Evolutionary conservation across 2,888 invertebrate genomes (phyloP).

Genomic region (Rhagophthalmus giganteus): DNA sequence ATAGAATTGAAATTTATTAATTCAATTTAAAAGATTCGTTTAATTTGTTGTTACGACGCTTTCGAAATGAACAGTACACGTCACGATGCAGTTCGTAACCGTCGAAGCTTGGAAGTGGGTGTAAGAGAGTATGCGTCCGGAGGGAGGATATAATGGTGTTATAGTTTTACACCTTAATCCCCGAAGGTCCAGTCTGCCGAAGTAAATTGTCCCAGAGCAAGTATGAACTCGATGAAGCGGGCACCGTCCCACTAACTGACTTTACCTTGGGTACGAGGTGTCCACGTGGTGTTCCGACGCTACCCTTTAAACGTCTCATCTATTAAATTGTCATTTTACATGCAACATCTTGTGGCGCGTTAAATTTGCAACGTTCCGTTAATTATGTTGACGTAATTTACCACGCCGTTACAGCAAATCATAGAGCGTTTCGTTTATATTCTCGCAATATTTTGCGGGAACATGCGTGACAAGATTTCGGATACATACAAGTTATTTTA

Average conservation of each 20-base stretch:
- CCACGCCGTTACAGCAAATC: constrained; percentile 12
- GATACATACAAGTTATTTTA: constrained; percentile 23
- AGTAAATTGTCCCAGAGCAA: constrained; percentile 50
- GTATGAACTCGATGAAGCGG: constrained; percentile 50
- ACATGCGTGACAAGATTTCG: constrained; percentile 21
- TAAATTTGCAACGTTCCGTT: constrained; percentile 10
- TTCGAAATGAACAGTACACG: too few relatives aligned
- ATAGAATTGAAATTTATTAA: too few relatives aligned
- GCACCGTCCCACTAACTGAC: constrained; percentile 38
- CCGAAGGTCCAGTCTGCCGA: constrained; percentile 43
- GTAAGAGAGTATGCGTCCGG: constrained; percentile 34
- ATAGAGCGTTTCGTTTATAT: not conserved
- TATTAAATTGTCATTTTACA: constrained; percentile 10
- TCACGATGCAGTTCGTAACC: constrained; percentile 9
- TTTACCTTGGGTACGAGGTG: constrained; percentile 40
- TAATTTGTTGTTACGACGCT: too few relatives aligned
- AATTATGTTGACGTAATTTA: constrained; percentile 1
- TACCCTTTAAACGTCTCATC: constrained; percentile 5
- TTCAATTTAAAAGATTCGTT: too few relatives aligned
- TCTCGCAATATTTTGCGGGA: constrained; percentile 8
- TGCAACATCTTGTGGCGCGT: constrained; percentile 11
- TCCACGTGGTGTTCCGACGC: constrained; percentile 20
- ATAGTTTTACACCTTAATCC: constrained; percentile 52
- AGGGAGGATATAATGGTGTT: constrained; percentile 35
- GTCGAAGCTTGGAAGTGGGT: constrained; percentile 5